Percentiles rank a stretch among this genome's conserved stretches.
Conservation (phyloP, 64 coral and sea anemone genomes). For the Montipora cactus region DNA sequence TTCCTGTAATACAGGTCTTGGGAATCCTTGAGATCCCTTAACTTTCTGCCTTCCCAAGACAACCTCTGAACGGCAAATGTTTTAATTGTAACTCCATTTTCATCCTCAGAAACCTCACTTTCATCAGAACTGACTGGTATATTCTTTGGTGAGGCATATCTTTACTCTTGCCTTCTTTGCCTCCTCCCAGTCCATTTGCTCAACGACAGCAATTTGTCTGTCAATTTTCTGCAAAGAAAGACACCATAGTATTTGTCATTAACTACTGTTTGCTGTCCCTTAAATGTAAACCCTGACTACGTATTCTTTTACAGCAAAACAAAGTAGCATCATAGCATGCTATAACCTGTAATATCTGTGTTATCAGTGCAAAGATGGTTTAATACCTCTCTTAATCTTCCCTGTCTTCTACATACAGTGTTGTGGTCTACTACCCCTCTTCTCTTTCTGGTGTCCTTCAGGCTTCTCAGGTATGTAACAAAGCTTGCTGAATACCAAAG, state of each 20-base stretch:
- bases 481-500: neutral
- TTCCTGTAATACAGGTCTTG: neutral
- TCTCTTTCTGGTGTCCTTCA: neutral
- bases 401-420: conserved; percentile 15
- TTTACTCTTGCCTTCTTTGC: neutral
- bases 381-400: conserved; percentile 10
- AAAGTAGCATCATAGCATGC: neutral
- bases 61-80: neutral
- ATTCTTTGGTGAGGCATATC: neutral
- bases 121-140: conserved; percentile 2
- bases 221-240: conserved; percentile 27
- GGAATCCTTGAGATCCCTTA: neutral
- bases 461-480: conserved; percentile 9
- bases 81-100: neutral
- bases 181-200: conserved; percentile 14
- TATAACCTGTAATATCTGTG: neutral
- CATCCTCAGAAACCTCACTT: conserved; percentile 4
- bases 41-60: neutral
- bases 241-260: neutral
- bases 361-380: neutral
- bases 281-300: neutral
- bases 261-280: neutral
- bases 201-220: neutral
- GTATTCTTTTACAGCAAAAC: neutral
- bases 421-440: conserved; percentile 4